These are phyloP conservation scores for Bicyclus anynana DNA, from an alignment of 1,140 invertebrate species.

Conservation along the genomic window DNA sequence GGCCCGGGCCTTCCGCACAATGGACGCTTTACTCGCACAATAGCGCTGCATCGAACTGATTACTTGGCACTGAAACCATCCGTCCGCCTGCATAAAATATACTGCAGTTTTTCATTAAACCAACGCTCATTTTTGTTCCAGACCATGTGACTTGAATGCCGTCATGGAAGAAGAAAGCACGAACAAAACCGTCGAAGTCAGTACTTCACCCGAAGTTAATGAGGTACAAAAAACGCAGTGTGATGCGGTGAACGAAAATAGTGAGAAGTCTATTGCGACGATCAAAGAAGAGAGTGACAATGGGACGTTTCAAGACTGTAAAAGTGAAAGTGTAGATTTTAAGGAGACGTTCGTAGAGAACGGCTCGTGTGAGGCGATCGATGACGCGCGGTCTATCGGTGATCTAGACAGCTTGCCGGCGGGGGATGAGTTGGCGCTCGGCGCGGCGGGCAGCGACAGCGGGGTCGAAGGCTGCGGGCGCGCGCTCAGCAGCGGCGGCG, in stretches of 20 bases:
- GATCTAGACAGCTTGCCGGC: conserved; percentile 65
- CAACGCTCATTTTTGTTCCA: conserved; percentile 48
- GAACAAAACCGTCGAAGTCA: conserved; percentile 31
- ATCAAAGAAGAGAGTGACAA: conserved; percentile 49
- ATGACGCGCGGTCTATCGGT: conserved; percentile 58
- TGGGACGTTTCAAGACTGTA: conserved; percentile 34
- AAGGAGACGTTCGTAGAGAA: conserved; percentile 48
- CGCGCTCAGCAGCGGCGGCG: conserved; percentile 80
- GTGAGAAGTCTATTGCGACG: conserved; percentile 30
- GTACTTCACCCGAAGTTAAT: conserved; percentile 25
- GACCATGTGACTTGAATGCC: conserved; percentile 61
- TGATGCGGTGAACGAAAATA: conserved; percentile 28
- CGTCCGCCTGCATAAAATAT: conserved; percentile 15
- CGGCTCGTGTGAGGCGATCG: conserved; percentile 55
- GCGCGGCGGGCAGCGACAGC: conserved; percentile 85
- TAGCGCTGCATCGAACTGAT: conserved; percentile 39
- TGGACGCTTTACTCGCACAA: conserved; percentile 37
- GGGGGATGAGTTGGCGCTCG: conserved; percentile 56
- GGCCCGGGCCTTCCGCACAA: conserved; percentile 42
- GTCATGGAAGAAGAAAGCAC: conserved; percentile 59
- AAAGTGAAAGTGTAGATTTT: conserved; percentile 39
- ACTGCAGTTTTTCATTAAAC: conserved; percentile 18
- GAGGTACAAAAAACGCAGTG: conserved; percentile 29
- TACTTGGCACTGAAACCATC: conserved; percentile 33
- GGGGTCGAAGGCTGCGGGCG: conserved; percentile 85